Evolutionary conservation across 2,113 vertebrate species (phyloP), one percentile per base, ranked within the genome.

Genomic region (Embiotoca jacksoni): DNA sequence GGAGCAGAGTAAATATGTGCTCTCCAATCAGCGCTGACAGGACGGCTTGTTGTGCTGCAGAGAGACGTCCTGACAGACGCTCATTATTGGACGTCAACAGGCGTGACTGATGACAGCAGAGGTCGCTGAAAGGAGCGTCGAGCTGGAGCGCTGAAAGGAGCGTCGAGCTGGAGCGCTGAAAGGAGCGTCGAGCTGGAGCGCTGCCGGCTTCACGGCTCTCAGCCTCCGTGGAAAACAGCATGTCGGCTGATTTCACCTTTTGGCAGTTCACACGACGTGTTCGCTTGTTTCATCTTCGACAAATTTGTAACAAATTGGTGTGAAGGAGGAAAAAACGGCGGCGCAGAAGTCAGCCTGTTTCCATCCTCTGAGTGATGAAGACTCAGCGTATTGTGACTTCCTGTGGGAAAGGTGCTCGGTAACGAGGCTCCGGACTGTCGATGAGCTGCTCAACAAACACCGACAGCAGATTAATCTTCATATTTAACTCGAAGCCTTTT

Each of bases 31-130:
- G 90, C 39, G 9, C 59, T 93, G 92, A 90, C 92, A 90, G 92
- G 78, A 64, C 8, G 10, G 77, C 82, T 82, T 79, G 90, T 85
- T 93, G 91, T 91, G 58, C 39, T 0, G 69, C 54, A 52, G 82
- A 72, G 57, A 88, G 84, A 84, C 82, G 36, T 81, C 74, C 80
- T 91, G 91, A 93, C 91, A 91, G 93, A 89, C 81, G 55, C 67
- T 90, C 92, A 91, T 92, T 93, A 90, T 90, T 79, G 69, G 87
- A 80, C 92, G 92, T 93, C 93, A 94, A 93, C 90, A 92, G 91
- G 88, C 92, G 78, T 93, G 93, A 93, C 91, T 91, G 91, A 93
- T 93, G 90, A 89, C 91, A 88, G 89, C 84, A 73, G 87, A 91
- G 93, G 89, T 93, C 91, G 84, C 85, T 70, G 88, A 86, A 90